phyloP scores from a whole-genome alignment of 2,888 invertebrate species.

The Falcaria lacertinaria region DNA sequence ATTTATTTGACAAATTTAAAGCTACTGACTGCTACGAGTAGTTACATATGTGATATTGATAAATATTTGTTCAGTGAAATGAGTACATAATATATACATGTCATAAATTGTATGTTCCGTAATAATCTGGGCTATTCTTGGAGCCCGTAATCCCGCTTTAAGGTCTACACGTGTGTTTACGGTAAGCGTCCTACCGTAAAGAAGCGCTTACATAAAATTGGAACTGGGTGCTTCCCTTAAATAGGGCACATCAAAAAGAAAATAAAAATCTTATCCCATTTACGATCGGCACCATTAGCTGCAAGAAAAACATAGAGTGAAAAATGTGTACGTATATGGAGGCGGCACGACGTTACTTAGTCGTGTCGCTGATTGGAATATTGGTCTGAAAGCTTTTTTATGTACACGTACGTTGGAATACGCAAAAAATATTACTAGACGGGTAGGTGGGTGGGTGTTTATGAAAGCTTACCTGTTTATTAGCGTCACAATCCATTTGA shows the following conservation, averaged over 20 bases:
- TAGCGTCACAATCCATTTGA: slow-evolving; percentile 16
- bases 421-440: slow-evolving; percentile 33
- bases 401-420: slow-evolving; percentile 48
- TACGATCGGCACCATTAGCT: slow-evolving; percentile 57
- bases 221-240: slow-evolving; percentile 41
- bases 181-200: slow-evolving; percentile 31
- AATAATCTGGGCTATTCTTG: slow-evolving; percentile 17
- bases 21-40: too few species aligned
- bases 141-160: slow-evolving; percentile 28
- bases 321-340: slow-evolving; percentile 32
- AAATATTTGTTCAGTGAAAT: too few species aligned
- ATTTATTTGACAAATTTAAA: too few species aligned
- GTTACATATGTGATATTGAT: too few species aligned
- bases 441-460: slow-evolving; percentile 23
- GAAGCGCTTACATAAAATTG: slow-evolving; percentile 41
- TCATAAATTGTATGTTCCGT: not conserved
- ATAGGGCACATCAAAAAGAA: slow-evolving; percentile 55
- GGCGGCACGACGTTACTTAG: slow-evolving; percentile 48
- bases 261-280: slow-evolving; percentile 60
- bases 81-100: too few species aligned
- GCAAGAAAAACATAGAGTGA: slow-evolving; percentile 49
- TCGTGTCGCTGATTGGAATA: slow-evolving; percentile 53
- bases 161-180: slow-evolving; percentile 33
- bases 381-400: slow-evolving; percentile 59
- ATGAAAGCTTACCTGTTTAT: slow-evolving; percentile 36